Evolutionary conservation across 2,888 invertebrate species (phyloP).

Genomic region (Drosophila heteroneura): DNA sequence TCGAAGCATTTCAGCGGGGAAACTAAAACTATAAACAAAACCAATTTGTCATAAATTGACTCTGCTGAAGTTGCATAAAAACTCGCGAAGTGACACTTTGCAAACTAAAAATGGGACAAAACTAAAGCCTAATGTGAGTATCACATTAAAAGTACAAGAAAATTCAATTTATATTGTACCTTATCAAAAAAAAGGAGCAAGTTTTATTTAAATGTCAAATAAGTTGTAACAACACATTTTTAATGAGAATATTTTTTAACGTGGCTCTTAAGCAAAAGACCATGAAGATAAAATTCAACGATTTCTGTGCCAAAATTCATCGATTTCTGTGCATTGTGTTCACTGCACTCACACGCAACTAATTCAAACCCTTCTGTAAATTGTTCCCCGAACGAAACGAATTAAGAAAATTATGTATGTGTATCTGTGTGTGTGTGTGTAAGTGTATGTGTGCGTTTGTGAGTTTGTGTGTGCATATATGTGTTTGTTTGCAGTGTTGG

Average conservation of each 20-base stretch:
- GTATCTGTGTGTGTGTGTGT: neutral
- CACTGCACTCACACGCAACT: constrained; percentile 30
- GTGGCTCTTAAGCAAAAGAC: neutral
- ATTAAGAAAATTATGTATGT: constrained; percentile 28
- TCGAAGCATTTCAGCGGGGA: constrained; percentile 43
- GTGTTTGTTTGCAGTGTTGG: constrained; percentile 39
- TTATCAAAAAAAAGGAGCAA: neutral
- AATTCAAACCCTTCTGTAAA: constrained; percentile 82
- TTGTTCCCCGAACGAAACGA: constrained; percentile 45
- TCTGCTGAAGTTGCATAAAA: constrained; percentile 79
- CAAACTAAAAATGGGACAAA: constrained; percentile 13
- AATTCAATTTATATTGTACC: constrained; percentile 7
- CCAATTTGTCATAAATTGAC: constrained; percentile 53
- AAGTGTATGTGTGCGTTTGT: neutral
- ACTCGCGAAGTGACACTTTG: constrained; percentile 40
- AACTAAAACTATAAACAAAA: constrained; percentile 56
- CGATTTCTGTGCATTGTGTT: constrained; percentile 75
- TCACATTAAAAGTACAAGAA: constrained; percentile 22
- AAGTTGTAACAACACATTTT: neutral
- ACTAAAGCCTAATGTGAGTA: constrained; percentile 14
- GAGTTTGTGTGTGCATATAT: neutral
- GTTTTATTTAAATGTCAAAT: neutral
- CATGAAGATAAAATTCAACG: neutral
- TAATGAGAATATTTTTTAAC: neutral
- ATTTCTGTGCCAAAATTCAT: constrained; percentile 67